A percentile compares a stretch with the other conserved stretches of the same genome.
These are phyloP conservation scores for Stenchaetothrips biformis DNA, from an alignment of 2,888 invertebrate species.

Conservation along the genomic window DNA sequence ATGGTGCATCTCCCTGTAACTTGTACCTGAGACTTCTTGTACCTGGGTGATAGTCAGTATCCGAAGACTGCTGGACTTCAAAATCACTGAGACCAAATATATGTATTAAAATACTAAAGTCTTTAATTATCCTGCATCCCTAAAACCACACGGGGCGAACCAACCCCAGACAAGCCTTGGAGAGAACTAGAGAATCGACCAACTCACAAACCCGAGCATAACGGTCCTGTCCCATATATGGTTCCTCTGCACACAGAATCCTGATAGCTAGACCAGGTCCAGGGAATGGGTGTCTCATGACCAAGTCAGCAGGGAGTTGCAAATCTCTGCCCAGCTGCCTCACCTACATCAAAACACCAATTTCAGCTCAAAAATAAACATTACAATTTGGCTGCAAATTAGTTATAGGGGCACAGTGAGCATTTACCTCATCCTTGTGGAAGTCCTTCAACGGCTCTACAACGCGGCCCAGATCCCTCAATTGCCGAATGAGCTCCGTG, in stretches of 20 bases:
- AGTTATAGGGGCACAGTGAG: background rate
- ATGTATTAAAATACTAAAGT: no score
- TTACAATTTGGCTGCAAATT: background rate
- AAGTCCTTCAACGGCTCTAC: constrained; percentile 98
- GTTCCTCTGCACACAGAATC: constrained; percentile 91
- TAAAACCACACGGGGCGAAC: no score
- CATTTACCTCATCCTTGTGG: constrained; percentile 89
- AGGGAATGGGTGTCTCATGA: constrained; percentile 96
- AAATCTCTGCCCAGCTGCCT: constrained; percentile 83
- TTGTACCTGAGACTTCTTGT: no score
- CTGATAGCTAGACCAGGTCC: constrained; percentile 97
- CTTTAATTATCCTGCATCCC: no score
- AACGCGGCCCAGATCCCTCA: constrained; percentile 63
- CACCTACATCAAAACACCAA: constrained; percentile 50
- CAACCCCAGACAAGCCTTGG: no score
- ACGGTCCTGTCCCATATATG: constrained; percentile 88
- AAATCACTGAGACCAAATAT: no score
- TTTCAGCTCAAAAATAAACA: background rate
- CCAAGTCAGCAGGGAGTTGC: constrained; percentile 78
- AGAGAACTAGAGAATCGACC: no score
- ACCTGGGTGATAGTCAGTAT: no score
- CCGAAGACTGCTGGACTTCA: no score
- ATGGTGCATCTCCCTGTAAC: no score
- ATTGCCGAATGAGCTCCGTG: constrained; percentile 81
- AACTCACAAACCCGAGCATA: no score